Base-by-base conservation (phyloP, 2,888 invertebrate species). In the Deilephila porcellus region DNA sequence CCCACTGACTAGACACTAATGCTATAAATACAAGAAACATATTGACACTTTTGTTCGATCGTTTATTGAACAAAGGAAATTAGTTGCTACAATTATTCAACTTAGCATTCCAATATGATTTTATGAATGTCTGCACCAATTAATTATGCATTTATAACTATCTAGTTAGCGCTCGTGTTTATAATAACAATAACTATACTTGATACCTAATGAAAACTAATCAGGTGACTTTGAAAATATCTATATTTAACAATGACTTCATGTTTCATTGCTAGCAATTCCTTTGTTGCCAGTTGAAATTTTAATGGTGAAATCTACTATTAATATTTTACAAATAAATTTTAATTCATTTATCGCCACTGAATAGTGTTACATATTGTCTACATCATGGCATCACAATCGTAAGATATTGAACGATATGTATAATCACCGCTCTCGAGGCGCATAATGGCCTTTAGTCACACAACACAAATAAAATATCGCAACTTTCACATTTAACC, bases 391-490 rank as follows among this genome's bases (percentile, higher is more conserved):
- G 14, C 37, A 37, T 20, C 37, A 64, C 67, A 67, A 25, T 52
- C 14, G 29, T 67, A 52, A 67, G 52, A 67, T 52, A 67, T 52
- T 25, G 25, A 67, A 73, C 67, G 45, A 73, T 71, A 63, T 73
- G 34, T 71, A 34, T 59, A 56, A 71, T 59, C 60, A 25, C 60
- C 73, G 62, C 62, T 71, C 53, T 71, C 73, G 71, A 34, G 20
- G 20, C 37, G 20, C 63, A 37, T 73, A 73, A 73, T 73, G 53
- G 71, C 45, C 25, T 71, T n/a, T 59, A 59, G 73, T 73, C 73
- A 75, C 29, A 73, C 70, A 70, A 71, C 71, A 56, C 60, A 60
- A 37, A 45, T 70, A 67, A 72, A 70, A 74, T 60, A 60, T 73
- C 60, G 29, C 45, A 73, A 70, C 73, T 73, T 73, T 73, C 73